Evolutionary conservation across 2,888 invertebrate species (phyloP), one percentile per base, ranked within the genome.

Genomic region (Isoperla grammatica): DNA sequence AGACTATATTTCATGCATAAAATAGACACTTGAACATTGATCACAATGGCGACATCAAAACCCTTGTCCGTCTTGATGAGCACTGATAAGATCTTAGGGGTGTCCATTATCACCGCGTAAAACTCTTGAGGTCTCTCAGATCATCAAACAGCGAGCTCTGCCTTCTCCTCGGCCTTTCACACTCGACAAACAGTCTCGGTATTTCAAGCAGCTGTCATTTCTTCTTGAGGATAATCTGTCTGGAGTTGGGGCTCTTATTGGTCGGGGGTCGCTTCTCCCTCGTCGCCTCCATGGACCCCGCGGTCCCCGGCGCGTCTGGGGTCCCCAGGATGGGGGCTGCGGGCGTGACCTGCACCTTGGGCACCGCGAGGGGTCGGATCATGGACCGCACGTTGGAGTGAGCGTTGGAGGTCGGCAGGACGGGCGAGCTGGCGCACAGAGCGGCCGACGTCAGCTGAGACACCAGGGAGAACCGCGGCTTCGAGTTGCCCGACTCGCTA

Each of bases 381-480:
- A 81, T 74, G 53, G 79, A 81, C 67, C 80, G 81, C 48, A 81
- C 79, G 54, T 19, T 17, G 39, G 13, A 12, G 39, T 15, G 15
- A n/a, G 39, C 19, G 8, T 13, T 39, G 53, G 15, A 74, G 40
- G 74, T 72, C 15, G 82, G 82, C 63, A 83, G 74, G 23, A 80
- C 81, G 2, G 82, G 81, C 57, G 80, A 79, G 67, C 80, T 81
- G 39, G 81, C 82, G 69, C 82, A 82, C 12, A 82, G 73, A 1
- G 82, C 82, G 1, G 83, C 82, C 54, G 79, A 78, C 19, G 82
- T 82, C 56, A 82, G 71, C 67, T 82, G 82, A 15, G 80, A 78
- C 22, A 81, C 79, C 59, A 81, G 64, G 19, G 61, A 64, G 40
- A 64, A 62, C 43, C 62, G 63, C 13, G 53, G 61, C n/a, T 62